phyloP scores from a whole-genome alignment of 2,113 vertebrate genomes.

The Pseudorhombus dupliciocellatus region DNA sequence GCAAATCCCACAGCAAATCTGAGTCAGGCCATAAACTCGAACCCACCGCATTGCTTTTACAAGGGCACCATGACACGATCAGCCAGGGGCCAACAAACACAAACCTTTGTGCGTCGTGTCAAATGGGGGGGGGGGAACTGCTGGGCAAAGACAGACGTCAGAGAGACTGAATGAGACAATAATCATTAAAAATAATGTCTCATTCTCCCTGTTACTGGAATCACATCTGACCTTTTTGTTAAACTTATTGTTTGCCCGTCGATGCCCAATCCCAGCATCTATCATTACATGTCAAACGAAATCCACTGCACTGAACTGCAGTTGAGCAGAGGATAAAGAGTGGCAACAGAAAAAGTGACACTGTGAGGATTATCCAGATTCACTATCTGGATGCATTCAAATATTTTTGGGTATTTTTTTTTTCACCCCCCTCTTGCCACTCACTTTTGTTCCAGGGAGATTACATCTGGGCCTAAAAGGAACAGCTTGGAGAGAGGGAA shows the following conservation, averaged over 20 bases:
- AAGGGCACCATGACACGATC: constrained; percentile 13
- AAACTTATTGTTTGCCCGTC: background rate
- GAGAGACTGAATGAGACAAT: background rate
- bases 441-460: constrained; percentile 44
- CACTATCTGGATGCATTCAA: constrained; percentile 29
- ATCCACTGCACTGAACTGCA: background rate
- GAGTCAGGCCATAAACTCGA: constrained; percentile 32
- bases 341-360: constrained; percentile 21
- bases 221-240: background rate
- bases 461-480: constrained; percentile 45
- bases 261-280: background rate
- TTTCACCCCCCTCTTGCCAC: constrained; percentile 2
- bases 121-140: background rate
- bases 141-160: background rate
- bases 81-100: constrained; percentile 13
- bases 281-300: background rate
- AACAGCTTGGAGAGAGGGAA: constrained; percentile 23
- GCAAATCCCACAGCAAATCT: constrained; percentile 53
- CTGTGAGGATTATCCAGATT: constrained; percentile 38
- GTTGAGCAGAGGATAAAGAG: background rate
- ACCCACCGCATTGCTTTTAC: constrained; percentile 2
- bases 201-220: background rate
- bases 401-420: background rate
- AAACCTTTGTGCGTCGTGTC: constrained; percentile 5
- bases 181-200: background rate